A percentile compares a stretch with the other conserved stretches of the same genome.
Evolutionary conservation across 1,140 invertebrate species (phyloP).

Genomic region (Meloidogyne floridensis): DNA sequence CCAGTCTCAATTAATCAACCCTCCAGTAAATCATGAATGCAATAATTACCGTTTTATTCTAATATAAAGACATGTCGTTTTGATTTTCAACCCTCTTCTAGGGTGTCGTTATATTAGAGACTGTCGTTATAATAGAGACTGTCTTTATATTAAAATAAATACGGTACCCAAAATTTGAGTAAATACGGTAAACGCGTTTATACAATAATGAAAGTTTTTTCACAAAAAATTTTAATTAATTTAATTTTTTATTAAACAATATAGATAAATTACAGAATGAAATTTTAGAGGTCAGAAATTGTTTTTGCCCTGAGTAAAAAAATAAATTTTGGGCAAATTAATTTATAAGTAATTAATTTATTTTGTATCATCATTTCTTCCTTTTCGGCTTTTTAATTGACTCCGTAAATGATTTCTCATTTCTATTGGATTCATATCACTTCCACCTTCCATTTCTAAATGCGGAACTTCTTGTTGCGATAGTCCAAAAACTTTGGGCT

Average conservation of each 20-base stretch:
- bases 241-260: neutral
- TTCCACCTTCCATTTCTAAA: neutral
- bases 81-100: too few relatives aligned
- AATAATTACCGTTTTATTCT: too few relatives aligned
- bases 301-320: neutral
- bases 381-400: conserved; percentile 22
- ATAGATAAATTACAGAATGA: neutral
- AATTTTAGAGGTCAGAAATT: neutral
- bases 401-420: conserved; percentile 23
- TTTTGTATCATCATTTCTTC: conserved; percentile 11
- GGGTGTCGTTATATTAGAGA: too few relatives aligned
- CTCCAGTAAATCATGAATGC: too few relatives aligned
- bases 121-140: too few relatives aligned
- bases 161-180: too few relatives aligned
- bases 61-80: too few relatives aligned
- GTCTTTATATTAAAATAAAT: too few relatives aligned
- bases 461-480: conserved; percentile 14
- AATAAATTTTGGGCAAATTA: neutral
- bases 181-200: too few relatives aligned
- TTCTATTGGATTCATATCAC: conserved; percentile 5
- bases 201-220: too few relatives aligned
- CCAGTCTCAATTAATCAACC: too few relatives aligned
- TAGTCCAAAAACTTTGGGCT: conserved; percentile 19
- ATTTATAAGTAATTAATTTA: neutral
- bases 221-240: too few relatives aligned